These are phyloP conservation scores for Oostethus manadensis DNA, from an alignment of 2,113 vertebrate genomes.

Conservation along the genomic window DNA sequence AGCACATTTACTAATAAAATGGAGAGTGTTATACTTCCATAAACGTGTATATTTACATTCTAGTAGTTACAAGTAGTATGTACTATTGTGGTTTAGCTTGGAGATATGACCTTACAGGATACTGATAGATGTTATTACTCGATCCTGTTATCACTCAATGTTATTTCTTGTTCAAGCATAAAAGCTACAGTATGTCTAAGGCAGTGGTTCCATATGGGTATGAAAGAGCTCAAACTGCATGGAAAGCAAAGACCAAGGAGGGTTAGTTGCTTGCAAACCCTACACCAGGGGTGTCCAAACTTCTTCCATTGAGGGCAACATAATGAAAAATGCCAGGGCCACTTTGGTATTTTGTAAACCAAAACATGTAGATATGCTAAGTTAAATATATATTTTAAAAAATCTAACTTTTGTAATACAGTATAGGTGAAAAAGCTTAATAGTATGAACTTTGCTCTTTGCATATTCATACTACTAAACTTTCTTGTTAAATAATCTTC, in stretches of 20 bases:
- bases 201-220: neutral
- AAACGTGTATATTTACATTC: conserved; percentile 29
- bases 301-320: no score
- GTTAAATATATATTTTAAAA: no score
- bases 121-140: neutral
- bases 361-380: no score
- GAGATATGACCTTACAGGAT: neutral
- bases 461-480: no score
- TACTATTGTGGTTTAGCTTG: conserved; percentile 16
- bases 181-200: neutral
- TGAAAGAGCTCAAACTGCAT: conserved; percentile 8
- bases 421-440: no score
- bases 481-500: no score
- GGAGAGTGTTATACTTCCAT: conserved; percentile 22
- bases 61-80: conserved; percentile 25
- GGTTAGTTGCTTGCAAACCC: neutral
- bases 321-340: no score
- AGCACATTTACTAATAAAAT: conserved; percentile 19
- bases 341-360: no score
- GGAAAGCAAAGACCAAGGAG: neutral
- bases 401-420: no score
- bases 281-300: no score
- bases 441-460: no score
- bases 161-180: conserved; percentile 6
- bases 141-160: no score